Conservation (phyloP, 2,113 vertebrate genomes). For the Hucho hucho region DNA sequence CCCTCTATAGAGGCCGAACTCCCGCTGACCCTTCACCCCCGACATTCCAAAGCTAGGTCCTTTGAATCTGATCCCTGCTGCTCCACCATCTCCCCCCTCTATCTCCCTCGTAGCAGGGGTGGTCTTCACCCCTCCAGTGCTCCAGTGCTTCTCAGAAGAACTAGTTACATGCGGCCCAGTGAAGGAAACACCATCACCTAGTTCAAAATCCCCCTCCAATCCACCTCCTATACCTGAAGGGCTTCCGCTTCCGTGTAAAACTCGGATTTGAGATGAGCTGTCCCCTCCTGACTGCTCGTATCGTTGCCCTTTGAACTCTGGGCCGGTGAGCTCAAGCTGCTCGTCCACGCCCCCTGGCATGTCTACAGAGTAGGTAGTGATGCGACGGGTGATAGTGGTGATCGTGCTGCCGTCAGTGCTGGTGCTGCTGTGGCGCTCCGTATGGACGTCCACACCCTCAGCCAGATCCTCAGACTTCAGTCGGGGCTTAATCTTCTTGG, state of each 20-base stretch:
- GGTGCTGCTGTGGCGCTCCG: conserved; percentile 88
- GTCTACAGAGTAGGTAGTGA: conserved; percentile 93
- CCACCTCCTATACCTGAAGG: conserved; percentile 55
- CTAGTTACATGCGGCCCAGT: conserved; percentile 52
- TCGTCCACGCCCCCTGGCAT: conserved; percentile 75
- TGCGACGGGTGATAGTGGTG: conserved; percentile 87
- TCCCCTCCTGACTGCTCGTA: conserved; percentile 70
- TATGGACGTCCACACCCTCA: conserved; percentile 79
- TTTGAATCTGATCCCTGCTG: conserved; percentile 55
- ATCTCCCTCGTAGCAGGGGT: conserved; percentile 51
- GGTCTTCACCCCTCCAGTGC: conserved; percentile 53
- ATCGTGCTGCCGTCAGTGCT: conserved; percentile 79
- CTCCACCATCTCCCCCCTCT: conserved; percentile 44
- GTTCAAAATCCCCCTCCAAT: conserved; percentile 61
- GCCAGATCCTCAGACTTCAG: conserved; percentile 84
- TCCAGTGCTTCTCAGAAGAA: conserved; percentile 59
- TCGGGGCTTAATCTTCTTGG: conserved; percentile 93
- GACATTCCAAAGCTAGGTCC: conserved; percentile 56
- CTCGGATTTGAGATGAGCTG: conserved; percentile 58
- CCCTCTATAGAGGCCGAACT: conserved; percentile 45
- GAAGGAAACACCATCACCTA: conserved; percentile 59
- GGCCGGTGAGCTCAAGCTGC: conserved; percentile 74
- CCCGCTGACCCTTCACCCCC: conserved; percentile 32
- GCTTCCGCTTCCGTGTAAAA: conserved; percentile 60
- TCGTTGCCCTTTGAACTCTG: conserved; percentile 76